These are phyloP conservation scores for Crax fasciolata DNA, from an alignment of 2,797 vertebrate genomes.

Conservation along the genomic window DNA sequence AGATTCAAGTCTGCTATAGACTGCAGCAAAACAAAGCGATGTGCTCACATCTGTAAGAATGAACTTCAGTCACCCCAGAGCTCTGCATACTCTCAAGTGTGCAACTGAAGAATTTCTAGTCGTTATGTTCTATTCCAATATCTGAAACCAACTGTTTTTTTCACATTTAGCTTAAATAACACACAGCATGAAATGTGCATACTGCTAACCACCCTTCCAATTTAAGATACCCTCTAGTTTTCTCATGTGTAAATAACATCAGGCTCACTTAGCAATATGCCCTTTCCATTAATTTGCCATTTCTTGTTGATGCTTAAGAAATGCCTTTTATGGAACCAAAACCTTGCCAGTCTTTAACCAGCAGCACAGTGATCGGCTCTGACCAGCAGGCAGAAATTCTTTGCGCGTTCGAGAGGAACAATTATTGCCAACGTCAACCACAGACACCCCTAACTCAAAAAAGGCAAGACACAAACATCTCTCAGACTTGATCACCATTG, in stretches of 20 bases:
- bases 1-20: not conserved
- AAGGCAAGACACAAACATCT: not conserved
- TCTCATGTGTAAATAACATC: not conserved
- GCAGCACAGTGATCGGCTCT: not conserved
- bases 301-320: constrained; percentile 2
- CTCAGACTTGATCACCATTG: not conserved
- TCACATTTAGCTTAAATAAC: constrained; percentile 5
- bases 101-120: not conserved
- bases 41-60: not conserved
- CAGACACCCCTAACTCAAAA: not conserved
- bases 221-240: not conserved
- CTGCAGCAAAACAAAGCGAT: constrained; percentile 7
- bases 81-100: not conserved
- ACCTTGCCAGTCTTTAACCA: not conserved
- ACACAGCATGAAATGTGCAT: not conserved
- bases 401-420: not conserved
- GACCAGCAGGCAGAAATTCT: not conserved
- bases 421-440: not conserved
- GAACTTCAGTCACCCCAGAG: not conserved
- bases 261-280: not conserved
- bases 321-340: not conserved
- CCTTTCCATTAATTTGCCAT: not conserved
- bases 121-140: not conserved
- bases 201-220: not conserved
- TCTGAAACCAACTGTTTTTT: not conserved